Evolutionary conservation across 2,888 invertebrate genomes (phyloP), one percentile per base, ranked within the genome.

Genomic region (Clitarchus hookeri): DNA sequence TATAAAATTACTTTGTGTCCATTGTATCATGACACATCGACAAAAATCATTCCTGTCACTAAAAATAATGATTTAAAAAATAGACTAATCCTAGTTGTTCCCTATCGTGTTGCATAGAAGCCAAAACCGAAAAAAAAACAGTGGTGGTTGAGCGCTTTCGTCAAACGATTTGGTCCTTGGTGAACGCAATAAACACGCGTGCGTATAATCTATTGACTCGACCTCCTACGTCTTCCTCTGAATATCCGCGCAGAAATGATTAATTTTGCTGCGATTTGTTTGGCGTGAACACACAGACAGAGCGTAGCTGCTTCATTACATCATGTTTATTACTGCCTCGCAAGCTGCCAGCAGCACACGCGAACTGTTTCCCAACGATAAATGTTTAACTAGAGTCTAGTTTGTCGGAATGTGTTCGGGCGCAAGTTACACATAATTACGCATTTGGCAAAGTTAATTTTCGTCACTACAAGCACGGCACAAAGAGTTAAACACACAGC

Each of bases 301-400:
- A 23, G 65, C 65, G 0, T 0, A 19, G 65, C 16, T 65, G 65
- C 65, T 19, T 65, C 19, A 65, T 65, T 65, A 3, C 65, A 23
- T 65, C 65, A 65, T 65, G 65, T 65, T 65, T 65, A 65, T 65
- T 9, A n/a, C 65, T 65, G 65, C 12, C 65, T 65, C 65, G 23
- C 19, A 19, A 65, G 19, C 3, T 65, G n/a, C 8, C 8, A 19
- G 23, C 65, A 19, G 23, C 6, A 19, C 65, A 19, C 6, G 19
- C 16, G 1, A 65, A n/a, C 65, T n/a, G 65, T 65, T 65, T 65
- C 65, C 65, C 65, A 65, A 19, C 65, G 65, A n/a, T 23, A 65
- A 65, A 65, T 65, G 65, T 65, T 65, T 65, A 23, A 65, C 65
- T 65, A 65, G n/a, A 65, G 23, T n/a, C 65, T n/a, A 65, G 65